These are phyloP conservation scores for Archocentrus centrarchus DNA, from an alignment of 2,113 vertebrate genomes.

Conservation along the genomic window DNA sequence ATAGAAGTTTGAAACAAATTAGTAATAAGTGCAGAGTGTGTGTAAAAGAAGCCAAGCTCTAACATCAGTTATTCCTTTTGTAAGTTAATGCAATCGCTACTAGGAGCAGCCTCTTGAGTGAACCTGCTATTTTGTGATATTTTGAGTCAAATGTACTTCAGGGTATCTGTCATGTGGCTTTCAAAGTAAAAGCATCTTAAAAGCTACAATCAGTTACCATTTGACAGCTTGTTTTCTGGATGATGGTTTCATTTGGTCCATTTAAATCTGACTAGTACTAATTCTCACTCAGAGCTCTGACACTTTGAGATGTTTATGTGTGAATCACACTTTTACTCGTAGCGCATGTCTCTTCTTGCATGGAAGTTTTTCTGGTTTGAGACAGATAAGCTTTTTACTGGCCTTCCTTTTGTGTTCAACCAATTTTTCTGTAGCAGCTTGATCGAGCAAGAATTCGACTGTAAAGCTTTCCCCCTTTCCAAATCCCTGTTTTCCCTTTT, in stretches of 20 bases:
- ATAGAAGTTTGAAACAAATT: not conserved
- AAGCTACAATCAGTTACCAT: conserved; percentile 16
- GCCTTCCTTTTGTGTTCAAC: conserved; percentile 58
- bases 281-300: conserved; percentile 85
- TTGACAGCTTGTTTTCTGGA: conserved; percentile 45
- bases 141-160: conserved; percentile 29
- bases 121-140: conserved; percentile 23
- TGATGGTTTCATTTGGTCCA: conserved; percentile 75
- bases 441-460: conserved; percentile 56
- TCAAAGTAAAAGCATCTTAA: conserved; percentile 61
- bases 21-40: conserved; percentile 20
- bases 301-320: conserved; percentile 69
- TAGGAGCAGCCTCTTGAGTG: conserved; percentile 9
- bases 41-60: conserved; percentile 11
- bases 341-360: conserved; percentile 94
- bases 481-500: conserved; percentile 58
- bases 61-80: not conserved
- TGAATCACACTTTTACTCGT: conserved; percentile 79
- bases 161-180: not conserved
- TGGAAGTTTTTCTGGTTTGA: conserved; percentile 82
- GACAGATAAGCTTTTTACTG: conserved; percentile 57
- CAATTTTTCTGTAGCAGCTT: conserved; percentile 62
- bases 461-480: conserved; percentile 65
- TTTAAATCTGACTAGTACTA: conserved; percentile 88
- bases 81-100: not conserved